Conservation (phyloP, 2,113 vertebrate genomes). For the Nyctibius bracteatus region DNA sequence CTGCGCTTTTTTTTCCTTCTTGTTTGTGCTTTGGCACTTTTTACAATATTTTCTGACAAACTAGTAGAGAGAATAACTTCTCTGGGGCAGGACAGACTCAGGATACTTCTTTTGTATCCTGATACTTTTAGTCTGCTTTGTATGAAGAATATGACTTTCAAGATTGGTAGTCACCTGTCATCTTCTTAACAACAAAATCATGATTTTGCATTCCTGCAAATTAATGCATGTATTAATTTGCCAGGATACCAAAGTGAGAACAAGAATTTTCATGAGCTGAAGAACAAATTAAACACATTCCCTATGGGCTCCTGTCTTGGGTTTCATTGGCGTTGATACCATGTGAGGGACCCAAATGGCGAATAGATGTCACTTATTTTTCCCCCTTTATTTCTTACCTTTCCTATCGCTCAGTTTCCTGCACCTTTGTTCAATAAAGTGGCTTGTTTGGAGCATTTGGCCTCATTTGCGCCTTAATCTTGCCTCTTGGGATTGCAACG, state of each 20-base stretch:
- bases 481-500: no score
- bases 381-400: no score
- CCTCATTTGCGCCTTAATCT: no score
- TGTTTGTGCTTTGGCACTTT: background rate
- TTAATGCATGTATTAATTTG: background rate
- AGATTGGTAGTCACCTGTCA: background rate
- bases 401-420: no score
- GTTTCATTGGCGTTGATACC: background rate
- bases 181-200: background rate
- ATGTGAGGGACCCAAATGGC: no score
- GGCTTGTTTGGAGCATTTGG: no score
- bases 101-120: background rate
- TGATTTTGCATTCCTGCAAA: background rate
- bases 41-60: background rate
- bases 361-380: no score
- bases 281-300: background rate
- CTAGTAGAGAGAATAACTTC: background rate
- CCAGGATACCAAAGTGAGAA: background rate
- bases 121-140: background rate
- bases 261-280: background rate
- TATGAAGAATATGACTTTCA: background rate
- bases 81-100: background rate
- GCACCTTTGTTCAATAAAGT: no score
- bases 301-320: fast-evolving
- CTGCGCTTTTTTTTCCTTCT: background rate